Percentiles rank a stretch among this genome's conserved stretches.
Conservation (phyloP, 2,888 invertebrate genomes). For the Drosophila vallismaia region DNA sequence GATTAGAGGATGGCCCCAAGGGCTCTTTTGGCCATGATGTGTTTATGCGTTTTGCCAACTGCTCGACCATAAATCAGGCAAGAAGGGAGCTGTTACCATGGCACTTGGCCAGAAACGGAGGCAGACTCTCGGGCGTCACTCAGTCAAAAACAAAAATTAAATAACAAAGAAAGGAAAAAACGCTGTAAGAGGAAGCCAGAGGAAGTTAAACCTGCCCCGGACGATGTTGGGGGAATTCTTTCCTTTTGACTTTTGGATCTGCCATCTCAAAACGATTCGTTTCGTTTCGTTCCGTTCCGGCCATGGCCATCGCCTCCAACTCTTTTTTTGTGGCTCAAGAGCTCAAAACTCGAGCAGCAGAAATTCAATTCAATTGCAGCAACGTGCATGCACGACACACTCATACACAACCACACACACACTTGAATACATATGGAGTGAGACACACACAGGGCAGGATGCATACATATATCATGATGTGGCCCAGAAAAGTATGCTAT, state of each 20-base stretch:
- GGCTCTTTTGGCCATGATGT: slow-evolving; percentile 41
- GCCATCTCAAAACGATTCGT: background rate
- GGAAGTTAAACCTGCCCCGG: slow-evolving; percentile 50
- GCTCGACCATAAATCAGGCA: slow-evolving; percentile 61
- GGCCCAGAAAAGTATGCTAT: slow-evolving; percentile 75
- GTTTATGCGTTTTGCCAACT: slow-evolving; percentile 60
- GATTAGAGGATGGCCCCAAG: slow-evolving; percentile 33
- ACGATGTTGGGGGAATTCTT: slow-evolving; percentile 28
- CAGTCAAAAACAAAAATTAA: slow-evolving; percentile 34
- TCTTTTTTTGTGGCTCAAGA: slow-evolving; percentile 54
- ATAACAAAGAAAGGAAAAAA: background rate
- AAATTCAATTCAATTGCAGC: slow-evolving; percentile 74
- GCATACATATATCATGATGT: slow-evolving; percentile 45
- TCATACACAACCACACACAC: slow-evolving; percentile 13
- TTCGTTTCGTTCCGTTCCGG: slow-evolving; percentile 4
- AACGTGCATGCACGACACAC: slow-evolving; percentile 54
- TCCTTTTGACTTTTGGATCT: slow-evolving; percentile 20
- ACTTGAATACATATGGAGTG: background rate
- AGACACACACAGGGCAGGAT: background rate
- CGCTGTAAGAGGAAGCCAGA: slow-evolving; percentile 18
- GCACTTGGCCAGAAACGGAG: slow-evolving; percentile 59
- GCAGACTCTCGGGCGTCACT: slow-evolving; percentile 53
- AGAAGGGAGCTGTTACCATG: slow-evolving; percentile 27
- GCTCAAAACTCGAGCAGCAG: slow-evolving; percentile 52
- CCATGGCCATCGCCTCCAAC: slow-evolving; percentile 15